These are phyloP conservation scores for Thamnophis sirtalis DNA, from an alignment of 2,113 vertebrate species.

Conservation along the genomic window DNA sequence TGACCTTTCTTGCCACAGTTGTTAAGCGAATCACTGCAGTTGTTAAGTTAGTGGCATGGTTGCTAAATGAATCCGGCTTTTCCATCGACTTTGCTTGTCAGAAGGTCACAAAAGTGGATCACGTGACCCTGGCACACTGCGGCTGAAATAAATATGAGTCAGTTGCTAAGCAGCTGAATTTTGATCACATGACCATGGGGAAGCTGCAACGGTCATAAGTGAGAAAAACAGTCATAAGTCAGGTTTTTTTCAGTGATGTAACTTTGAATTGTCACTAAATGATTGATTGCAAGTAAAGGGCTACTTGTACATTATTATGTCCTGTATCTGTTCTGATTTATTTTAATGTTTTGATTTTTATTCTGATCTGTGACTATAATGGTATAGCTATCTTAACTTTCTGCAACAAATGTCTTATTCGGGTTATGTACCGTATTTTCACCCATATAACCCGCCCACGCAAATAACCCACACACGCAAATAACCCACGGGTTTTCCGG, in stretches of 20 bases:
- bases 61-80: background rate
- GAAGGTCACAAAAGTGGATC: background rate
- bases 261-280: background rate
- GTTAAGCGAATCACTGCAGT: background rate
- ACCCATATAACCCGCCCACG: no score
- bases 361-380: background rate
- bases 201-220: background rate
- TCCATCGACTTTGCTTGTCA: background rate
- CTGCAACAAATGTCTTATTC: background rate
- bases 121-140: accelerated
- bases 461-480: no score
- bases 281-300: background rate
- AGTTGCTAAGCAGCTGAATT: background rate
- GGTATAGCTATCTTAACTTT: background rate
- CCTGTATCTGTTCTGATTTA: background rate
- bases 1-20: background rate
- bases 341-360: background rate
- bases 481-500: no score
- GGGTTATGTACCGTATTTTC: background rate
- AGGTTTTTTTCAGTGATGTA: background rate
- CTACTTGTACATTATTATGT: background rate
- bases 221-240: no score
- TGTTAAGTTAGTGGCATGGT: background rate
- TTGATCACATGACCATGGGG: background rate
- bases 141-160: no score